Base-by-base conservation (phyloP, 2,888 invertebrate species). In the Linnaemya vulpina region DNA sequence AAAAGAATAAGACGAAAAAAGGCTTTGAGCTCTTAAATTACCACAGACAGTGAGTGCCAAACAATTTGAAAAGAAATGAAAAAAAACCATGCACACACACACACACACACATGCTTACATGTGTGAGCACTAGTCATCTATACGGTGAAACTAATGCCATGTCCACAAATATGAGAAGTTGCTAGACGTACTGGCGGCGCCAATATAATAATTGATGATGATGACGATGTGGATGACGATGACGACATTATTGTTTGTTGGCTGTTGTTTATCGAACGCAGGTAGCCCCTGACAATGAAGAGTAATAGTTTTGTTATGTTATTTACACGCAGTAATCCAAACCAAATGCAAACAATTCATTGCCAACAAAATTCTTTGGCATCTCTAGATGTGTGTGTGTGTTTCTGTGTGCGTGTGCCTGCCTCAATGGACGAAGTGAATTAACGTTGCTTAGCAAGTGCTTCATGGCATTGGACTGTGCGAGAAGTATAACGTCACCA, bases 141-240 rank as follows among this genome's bases (percentile, higher is more conserved):
- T 46, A 75, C 35, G 17, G 13, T 51, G 17, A 55, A 43, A 40
- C 78, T 51, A 51, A 70, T 65, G 38, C 60, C 22, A 25, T 17
- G 46, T 51, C 35, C 60, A 74, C 62, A 60, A 65, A 70, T 68
- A 65, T 58, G 60, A 25, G 46, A 71, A 60, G 3, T 58, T 58
- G 46, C 73, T 74, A 85, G 84, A 85, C 84, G 17, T 17, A 46
- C 46, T 70, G 84, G 84, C 81, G 84, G 81, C 81, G 63, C 70
- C 51, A 65, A 68, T 38, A 70, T 38, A 38, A 62, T 62, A 46
- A 8, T 22, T 74, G 22, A 58, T 51, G 68, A 40, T 74, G 68
- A 53, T 22, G 40, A 51, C 7, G 13, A 40, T 49, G 8, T 9
- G n/a, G 22, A 4, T 58, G 68, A 20, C 40, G 83, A 78, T 40